Evolutionary conservation across 2,888 invertebrate species (phyloP).

Genomic region (Drosophila austrosaltans): DNA sequence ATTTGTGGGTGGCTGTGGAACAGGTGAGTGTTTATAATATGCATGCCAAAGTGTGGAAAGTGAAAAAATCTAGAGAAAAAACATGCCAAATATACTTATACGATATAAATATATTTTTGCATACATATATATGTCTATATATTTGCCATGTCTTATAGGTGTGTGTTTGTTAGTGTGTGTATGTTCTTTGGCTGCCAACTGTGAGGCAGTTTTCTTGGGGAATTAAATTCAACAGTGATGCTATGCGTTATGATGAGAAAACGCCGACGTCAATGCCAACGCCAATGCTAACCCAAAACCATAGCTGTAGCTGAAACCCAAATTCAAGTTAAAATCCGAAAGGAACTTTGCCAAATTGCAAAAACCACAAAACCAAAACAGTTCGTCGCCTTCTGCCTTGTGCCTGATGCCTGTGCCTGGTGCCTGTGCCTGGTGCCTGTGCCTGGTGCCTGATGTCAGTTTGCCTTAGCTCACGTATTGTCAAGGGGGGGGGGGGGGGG

Average conservation of each 20-base stretch:
- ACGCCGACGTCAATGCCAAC: slow-evolving; percentile 5
- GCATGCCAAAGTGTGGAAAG: slow-evolving; percentile 66
- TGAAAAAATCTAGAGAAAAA: slow-evolving; percentile 50
- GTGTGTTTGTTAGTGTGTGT: slow-evolving; percentile 17
- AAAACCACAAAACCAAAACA: slow-evolving; percentile 54
- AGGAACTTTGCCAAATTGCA: slow-evolving; percentile 54
- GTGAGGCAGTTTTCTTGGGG: slow-evolving; percentile 43
- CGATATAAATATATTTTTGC: slow-evolving; percentile 24
- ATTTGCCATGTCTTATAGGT: slow-evolving; percentile 47
- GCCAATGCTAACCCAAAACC: slow-evolving; percentile 20
- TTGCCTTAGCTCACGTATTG: slow-evolving; percentile 18
- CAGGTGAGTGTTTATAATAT: slow-evolving; percentile 77
- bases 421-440: too few relatives aligned
- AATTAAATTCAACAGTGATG: slow-evolving; percentile 18
- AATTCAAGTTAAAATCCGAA: slow-evolving; percentile 52
- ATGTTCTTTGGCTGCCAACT: slow-evolving; percentile 43
- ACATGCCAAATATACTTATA: slow-evolving; percentile 33
- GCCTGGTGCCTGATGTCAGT: not conserved
- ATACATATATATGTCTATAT: slow-evolving; percentile 26
- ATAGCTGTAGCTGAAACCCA: slow-evolving; percentile 33
- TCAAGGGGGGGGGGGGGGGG: slow-evolving; percentile 12
- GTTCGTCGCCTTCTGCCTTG: slow-evolving; percentile 42
- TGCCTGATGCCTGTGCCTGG: not conserved
- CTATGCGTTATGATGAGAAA: slow-evolving; percentile 42
- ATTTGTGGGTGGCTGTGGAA: slow-evolving; percentile 48